Conservation (phyloP, 2,797 vertebrate genomes). For the Pseudotriccus pelzelni region DNA sequence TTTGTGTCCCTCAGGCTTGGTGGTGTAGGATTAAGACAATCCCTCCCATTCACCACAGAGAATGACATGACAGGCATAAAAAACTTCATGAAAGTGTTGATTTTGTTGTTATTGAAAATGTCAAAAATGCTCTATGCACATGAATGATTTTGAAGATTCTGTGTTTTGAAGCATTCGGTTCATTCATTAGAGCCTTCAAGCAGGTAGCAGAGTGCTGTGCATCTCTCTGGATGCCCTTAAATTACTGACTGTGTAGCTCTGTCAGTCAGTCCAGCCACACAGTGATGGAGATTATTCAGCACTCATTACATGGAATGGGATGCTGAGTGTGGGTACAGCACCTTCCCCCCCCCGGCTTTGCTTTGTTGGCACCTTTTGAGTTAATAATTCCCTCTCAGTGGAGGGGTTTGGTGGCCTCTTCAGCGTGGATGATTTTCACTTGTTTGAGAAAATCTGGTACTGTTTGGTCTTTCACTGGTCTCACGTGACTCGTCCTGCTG, state of each 20-base stretch:
- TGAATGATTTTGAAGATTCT: not conserved
- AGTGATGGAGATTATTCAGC: not conserved
- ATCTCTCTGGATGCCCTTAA: not conserved
- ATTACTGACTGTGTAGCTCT: not conserved
- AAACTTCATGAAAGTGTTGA: not conserved
- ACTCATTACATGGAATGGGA: rapidly evolving
- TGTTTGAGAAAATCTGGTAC: slow-evolving; percentile 50
- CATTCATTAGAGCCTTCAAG: not conserved
- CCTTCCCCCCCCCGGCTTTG: not conserved
- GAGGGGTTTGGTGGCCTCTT: slow-evolving; percentile 2
- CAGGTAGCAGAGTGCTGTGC: not conserved
- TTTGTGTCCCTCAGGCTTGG: not conserved
- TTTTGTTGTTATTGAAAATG: not conserved
- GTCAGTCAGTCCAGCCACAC: not conserved
- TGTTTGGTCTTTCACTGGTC: slow-evolving; percentile 11
- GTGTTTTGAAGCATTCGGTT: not conserved
- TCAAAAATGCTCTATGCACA: not conserved
- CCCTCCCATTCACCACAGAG: not conserved
- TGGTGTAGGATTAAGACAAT: not conserved
- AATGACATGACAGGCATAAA: not conserved
- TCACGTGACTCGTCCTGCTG: slow-evolving; percentile 47
- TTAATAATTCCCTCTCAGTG: slow-evolving; percentile 6
- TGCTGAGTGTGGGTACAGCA: not conserved
- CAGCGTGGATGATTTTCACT: slow-evolving; percentile 1
- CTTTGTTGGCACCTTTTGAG: not conserved